Evolutionary conservation across 2,888 invertebrate genomes (phyloP), one percentile per base, ranked within the genome.

Genomic region (Cabera pusaria): DNA sequence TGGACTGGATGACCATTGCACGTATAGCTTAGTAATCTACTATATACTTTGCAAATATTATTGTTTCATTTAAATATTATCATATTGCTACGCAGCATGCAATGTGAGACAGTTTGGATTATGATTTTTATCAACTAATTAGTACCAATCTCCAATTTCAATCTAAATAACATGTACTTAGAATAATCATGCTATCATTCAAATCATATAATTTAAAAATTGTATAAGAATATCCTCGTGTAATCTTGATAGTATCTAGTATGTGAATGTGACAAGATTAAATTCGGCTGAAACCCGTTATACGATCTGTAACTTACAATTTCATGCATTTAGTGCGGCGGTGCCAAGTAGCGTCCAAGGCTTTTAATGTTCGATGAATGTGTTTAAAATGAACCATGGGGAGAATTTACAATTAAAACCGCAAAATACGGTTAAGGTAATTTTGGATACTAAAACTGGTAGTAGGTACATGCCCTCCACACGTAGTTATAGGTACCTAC

Each of bases 101-200:
- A 19, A 29, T 27, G 24, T 20, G 17, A 16, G 12, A 16, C 11
- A 7, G 14, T 4, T 16, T 12, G 7, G 17, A 34, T 29, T 20
- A 33, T 19, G n/a, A 9, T 9, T 18, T 12, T 25, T 35, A 41
- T 35, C 34, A 12, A 17, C 12, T 40, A 11, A 41, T 35, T 35
- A 29, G 21, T 17, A 14, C 2, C n/a, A n/a, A 29, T 41, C 41
- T 25, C 21, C 1, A 17, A 35, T 26, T 21, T 29, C 25, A 35
- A 40, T 29, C 24, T 16, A 17, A 17, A 11, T 8, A 24, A n/a
- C n/a, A n/a, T n/a, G n/a, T n/a, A n/a, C n/a, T n/a, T n/a, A n/a
- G n/a, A n/a, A n/a, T n/a, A n/a, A n/a, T n/a, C n/a, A n/a, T n/a
- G n/a, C n/a, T n/a, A n/a, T n/a, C n/a, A n/a, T n/a, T n/a, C n/a